Evolutionary conservation across 2,797 vertebrate species (phyloP).

Genomic region (Eutrigla gurnardus): DNA sequence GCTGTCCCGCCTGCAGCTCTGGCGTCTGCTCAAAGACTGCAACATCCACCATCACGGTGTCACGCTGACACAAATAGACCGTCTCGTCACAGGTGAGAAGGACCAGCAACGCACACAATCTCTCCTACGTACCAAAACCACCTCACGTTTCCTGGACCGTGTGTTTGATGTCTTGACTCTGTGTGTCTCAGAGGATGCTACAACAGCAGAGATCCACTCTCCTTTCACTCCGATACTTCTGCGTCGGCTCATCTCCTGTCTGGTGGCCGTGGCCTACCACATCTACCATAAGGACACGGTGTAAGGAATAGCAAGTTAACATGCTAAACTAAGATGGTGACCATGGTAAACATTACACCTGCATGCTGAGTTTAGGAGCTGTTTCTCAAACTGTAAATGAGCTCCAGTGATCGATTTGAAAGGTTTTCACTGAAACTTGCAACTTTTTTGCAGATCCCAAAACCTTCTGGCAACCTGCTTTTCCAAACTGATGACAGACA

Average conservation of each 20-base stretch:
- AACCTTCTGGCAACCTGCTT: constrained; percentile 86
- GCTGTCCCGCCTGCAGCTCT: constrained; percentile 90
- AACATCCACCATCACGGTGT: constrained; percentile 82
- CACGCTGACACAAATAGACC: constrained; percentile 87
- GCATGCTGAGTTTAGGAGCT: not conserved
- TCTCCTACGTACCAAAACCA: not conserved
- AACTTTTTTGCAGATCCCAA: constrained; percentile 74
- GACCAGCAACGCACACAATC: not conserved
- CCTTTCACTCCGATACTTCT: constrained; percentile 85
- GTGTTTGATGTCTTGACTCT: not conserved
- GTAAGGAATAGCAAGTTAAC: constrained; percentile 79
- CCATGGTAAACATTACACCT: too few relatives aligned
- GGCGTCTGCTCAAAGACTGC: constrained; percentile 94
- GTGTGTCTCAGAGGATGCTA: constrained; percentile 64
- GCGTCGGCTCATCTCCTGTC: constrained; percentile 84
- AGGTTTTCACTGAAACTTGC: not conserved
- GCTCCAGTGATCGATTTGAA: not conserved
- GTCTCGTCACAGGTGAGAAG: constrained; percentile 79
- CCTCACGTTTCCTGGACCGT: not conserved
- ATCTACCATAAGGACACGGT: constrained; percentile 81
- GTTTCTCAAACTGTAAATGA: not conserved
- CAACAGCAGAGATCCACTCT: constrained; percentile 78
- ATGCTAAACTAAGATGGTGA: not conserved
- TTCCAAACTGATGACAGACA: constrained; percentile 85
- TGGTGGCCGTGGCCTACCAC: constrained; percentile 87